Percentiles rank a stretch among this genome's conserved stretches.
Conservation (phyloP, 1,140 invertebrate species). For the Saccostrea glomerata region DNA sequence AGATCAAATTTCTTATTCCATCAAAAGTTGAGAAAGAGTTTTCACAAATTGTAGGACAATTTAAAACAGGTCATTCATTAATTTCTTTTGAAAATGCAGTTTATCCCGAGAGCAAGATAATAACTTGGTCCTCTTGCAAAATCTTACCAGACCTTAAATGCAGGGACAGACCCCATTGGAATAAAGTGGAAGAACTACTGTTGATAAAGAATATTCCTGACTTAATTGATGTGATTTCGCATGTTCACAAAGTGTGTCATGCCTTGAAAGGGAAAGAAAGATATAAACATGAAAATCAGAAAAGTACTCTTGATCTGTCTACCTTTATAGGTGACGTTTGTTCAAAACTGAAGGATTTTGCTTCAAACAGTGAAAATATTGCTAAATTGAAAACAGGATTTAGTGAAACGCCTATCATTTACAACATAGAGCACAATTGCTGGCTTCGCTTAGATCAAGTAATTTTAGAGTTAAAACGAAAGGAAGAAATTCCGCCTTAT, state of each 20-base stretch:
- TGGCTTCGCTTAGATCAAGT: neutral
- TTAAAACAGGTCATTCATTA: neutral
- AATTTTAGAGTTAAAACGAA: neutral
- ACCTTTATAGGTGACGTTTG: neutral
- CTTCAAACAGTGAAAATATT: neutral
- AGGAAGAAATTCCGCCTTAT: neutral
- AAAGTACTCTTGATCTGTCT: neutral
- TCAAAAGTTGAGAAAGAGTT: neutral
- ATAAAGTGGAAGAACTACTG: neutral
- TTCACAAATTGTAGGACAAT: neutral
- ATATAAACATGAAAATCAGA: neutral
- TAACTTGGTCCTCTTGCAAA: constrained; percentile 1
- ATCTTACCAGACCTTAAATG: neutral
- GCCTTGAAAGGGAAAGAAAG: neutral
- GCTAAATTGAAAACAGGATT: neutral
- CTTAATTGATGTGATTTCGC: neutral
- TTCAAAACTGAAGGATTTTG: neutral
- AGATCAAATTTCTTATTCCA: neutral
- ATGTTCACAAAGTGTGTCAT: neutral
- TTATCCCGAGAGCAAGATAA: neutral
- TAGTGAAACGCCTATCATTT: neutral
- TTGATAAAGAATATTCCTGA: neutral
- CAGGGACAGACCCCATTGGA: neutral
- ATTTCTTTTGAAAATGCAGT: constrained; percentile 18
- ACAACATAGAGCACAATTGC: neutral